Evolutionary conservation across 2,113 vertebrate genomes (phyloP).

Genomic region (Syngnathus typhle): DNA sequence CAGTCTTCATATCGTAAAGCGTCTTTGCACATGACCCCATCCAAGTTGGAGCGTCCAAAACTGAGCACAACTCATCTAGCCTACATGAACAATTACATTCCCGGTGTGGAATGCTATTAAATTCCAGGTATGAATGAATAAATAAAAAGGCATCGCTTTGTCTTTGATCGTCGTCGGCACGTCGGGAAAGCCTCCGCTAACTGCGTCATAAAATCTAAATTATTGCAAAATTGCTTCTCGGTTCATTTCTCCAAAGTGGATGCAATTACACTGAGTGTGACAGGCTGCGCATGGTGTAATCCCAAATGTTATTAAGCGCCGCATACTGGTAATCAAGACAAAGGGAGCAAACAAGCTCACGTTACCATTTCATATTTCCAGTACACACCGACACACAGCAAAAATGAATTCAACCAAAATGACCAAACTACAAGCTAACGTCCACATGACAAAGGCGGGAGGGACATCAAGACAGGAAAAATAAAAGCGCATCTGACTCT

Average conservation of each 20-base stretch:
- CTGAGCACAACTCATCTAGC: background rate
- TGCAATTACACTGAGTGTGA: constrained; percentile 31
- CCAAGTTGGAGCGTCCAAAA: background rate
- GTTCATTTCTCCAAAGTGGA: constrained; percentile 35
- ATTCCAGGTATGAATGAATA: background rate
- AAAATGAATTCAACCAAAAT: too few relatives aligned
- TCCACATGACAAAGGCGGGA: background rate
- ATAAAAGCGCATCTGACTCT: background rate
- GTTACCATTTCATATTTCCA: constrained; percentile 19
- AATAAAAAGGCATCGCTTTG: constrained; percentile 28
- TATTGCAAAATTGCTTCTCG: constrained; percentile 32
- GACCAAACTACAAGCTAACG: too few relatives aligned
- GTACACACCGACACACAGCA: background rate
- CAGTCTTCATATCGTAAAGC: background rate
- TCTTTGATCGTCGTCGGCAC: constrained; percentile 18
- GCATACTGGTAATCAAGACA: constrained; percentile 42
- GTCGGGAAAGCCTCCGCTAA: constrained; percentile 15
- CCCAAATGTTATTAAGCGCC: constrained; percentile 40
- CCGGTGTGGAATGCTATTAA: constrained; percentile 5
- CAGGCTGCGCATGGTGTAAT: constrained; percentile 45
- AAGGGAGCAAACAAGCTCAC: constrained; percentile 13
- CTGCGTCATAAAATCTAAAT: constrained; percentile 34
- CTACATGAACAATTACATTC: background rate
- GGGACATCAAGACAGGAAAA: background rate
- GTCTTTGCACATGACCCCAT: too few relatives aligned